phyloP scores from a whole-genome alignment of 2,888 invertebrate species.

The Philereme vetulata region DNA sequence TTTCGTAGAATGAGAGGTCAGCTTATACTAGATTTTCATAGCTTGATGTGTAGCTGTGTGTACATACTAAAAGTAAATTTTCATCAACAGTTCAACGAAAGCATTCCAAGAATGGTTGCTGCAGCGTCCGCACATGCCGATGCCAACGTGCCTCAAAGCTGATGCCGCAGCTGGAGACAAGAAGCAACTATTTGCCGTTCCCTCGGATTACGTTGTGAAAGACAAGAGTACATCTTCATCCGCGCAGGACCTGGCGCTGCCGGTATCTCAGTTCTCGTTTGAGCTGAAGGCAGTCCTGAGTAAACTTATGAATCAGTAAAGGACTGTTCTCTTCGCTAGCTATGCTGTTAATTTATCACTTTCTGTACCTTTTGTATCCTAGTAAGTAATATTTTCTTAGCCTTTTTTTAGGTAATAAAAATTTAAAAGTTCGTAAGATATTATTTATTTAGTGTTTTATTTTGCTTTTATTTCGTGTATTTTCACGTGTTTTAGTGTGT shows the following conservation, averaged over 20 bases:
- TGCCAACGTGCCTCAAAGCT: constrained; percentile 63
- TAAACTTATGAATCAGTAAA: constrained; percentile 54
- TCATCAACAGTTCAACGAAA: constrained; percentile 66
- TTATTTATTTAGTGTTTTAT: too few relatives aligned
- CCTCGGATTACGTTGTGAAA: constrained; percentile 66
- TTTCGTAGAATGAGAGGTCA: too few relatives aligned
- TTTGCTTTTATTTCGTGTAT: too few relatives aligned
- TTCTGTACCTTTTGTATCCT: too few relatives aligned
- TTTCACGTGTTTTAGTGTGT: too few relatives aligned
- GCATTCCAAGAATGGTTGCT: constrained; percentile 67
- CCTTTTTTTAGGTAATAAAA: too few relatives aligned
- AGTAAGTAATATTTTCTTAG: too few relatives aligned
- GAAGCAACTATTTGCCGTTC: constrained; percentile 66
- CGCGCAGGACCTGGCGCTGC: constrained; percentile 62
- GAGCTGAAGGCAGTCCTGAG: constrained; percentile 73
- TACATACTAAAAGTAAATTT: too few relatives aligned
- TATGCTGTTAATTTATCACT: too few relatives aligned
- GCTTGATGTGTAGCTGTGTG: too few relatives aligned
- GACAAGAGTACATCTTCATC: constrained; percentile 48
- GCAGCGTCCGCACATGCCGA: constrained; percentile 58
- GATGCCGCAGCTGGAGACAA: constrained; percentile 54
- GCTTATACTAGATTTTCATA: too few relatives aligned
- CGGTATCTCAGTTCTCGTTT: constrained; percentile 69
- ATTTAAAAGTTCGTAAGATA: too few relatives aligned
- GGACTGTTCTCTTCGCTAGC: neutral